Percentiles rank a stretch among this genome's conserved stretches.
Evolutionary conservation across 2,888 invertebrate genomes (phyloP).

Genomic region (Macrosoma leucophasiata): DNA sequence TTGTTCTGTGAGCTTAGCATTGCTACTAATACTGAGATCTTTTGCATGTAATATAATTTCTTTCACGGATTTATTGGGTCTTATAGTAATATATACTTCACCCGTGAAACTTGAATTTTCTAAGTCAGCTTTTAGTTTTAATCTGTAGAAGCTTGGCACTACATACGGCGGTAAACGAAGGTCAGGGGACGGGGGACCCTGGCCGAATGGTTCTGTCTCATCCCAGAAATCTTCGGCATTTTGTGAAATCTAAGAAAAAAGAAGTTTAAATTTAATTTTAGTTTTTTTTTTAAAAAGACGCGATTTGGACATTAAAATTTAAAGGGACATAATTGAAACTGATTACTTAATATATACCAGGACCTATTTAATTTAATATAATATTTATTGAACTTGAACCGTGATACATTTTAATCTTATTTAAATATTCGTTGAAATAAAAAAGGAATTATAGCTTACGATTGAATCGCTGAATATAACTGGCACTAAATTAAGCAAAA

Average conservation of each 20-base stretch:
- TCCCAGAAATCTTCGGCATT: conserved; percentile 53
- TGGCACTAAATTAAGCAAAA: too few species aligned
- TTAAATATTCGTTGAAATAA: too few species aligned
- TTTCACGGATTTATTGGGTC: conserved; percentile 47
- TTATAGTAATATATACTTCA: conserved; percentile 65
- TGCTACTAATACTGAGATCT: conserved; percentile 49
- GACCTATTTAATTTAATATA: too few species aligned
- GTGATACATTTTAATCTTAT: too few species aligned
- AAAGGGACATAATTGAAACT: too few species aligned
- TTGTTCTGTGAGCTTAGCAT: conserved; percentile 61
- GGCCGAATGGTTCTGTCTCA: conserved; percentile 57
- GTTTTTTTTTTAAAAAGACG: too few species aligned
- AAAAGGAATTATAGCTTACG: too few species aligned
- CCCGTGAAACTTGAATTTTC: conserved; percentile 57
- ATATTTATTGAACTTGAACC: too few species aligned
- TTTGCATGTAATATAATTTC: conserved; percentile 72
- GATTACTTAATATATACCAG: too few species aligned
- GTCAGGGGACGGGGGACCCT: conserved; percentile 41
- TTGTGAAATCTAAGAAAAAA: conserved; percentile 47
- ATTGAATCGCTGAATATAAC: too few species aligned
- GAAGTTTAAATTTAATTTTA: too few species aligned
- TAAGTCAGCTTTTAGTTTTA: conserved; percentile 72
- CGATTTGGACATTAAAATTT: too few species aligned
- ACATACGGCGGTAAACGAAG: conserved; percentile 64
- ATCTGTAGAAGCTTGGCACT: conserved; percentile 73